Evolutionary conservation across 2,797 vertebrate species (phyloP).

Genomic region (Leucoraja ocellata): DNA sequence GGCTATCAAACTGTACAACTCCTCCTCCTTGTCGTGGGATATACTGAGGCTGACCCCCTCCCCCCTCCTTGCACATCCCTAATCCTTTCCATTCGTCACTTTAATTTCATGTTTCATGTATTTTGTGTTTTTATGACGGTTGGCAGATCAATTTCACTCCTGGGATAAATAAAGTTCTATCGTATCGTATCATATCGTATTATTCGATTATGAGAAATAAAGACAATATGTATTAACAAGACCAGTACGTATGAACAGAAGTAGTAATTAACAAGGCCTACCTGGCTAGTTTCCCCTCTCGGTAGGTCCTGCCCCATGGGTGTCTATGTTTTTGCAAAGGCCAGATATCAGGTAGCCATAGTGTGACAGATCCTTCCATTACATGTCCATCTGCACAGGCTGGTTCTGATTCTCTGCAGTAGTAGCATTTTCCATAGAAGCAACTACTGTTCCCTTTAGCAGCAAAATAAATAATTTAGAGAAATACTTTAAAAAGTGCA

Average conservation of each 20-base stretch:
- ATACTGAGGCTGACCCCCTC: too few species aligned
- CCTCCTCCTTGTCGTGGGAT: too few species aligned
- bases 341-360: slow-evolving; percentile 97
- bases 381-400: slow-evolving; percentile 83
- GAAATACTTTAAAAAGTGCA: neutral
- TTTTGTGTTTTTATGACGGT: too few species aligned
- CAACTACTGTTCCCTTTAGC: slow-evolving; percentile 84
- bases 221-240: too few species aligned
- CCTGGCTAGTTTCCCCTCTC: slow-evolving; percentile 95
- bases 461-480: neutral
- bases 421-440: slow-evolving; percentile 98
- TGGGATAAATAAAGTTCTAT: too few species aligned
- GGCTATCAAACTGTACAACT: too few species aligned
- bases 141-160: too few species aligned
- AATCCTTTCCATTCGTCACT: too few species aligned
- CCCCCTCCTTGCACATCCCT: too few species aligned
- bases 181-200: too few species aligned
- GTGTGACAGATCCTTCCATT: slow-evolving; percentile 89
- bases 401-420: slow-evolving; percentile 91
- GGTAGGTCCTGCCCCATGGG: slow-evolving; percentile 93
- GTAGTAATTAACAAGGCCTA: slow-evolving; percentile 47
- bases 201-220: neutral
- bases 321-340: slow-evolving; percentile 94
- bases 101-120: too few species aligned
- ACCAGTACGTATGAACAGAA: neutral